These are phyloP conservation scores for Brenthis ino DNA, from an alignment of 2,888 invertebrate species.

Conservation along the genomic window DNA sequence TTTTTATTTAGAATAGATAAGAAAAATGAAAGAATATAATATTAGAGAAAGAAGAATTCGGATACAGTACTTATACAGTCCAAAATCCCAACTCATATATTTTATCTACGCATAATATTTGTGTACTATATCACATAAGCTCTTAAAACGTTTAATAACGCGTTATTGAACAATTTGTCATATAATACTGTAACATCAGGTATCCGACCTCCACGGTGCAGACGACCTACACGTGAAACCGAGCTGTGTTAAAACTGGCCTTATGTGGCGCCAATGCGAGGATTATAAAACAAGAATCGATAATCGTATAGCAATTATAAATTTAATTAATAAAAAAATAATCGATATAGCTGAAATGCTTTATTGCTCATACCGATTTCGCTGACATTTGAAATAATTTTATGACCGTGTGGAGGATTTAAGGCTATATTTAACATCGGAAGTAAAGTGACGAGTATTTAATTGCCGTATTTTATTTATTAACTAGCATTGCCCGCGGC, in stretches of 20 bases:
- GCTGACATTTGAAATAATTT: too few relatives aligned
- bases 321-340: constrained; percentile 18
- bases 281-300: constrained; percentile 19
- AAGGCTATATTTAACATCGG: too few relatives aligned
- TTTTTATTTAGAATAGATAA: too few relatives aligned
- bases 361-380: too few relatives aligned
- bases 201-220: constrained; percentile 44
- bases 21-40: too few relatives aligned
- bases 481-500: too few relatives aligned
- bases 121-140: too few relatives aligned
- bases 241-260: constrained; percentile 56
- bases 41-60: too few relatives aligned
- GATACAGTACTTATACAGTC: too few relatives aligned
- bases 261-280: constrained; percentile 29
- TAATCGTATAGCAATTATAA: constrained; percentile 16
- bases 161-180: constrained; percentile 34
- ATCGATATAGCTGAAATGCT: neutral
- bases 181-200: constrained; percentile 38
- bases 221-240: constrained; percentile 59
- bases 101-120: neutral
- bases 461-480: too few relatives aligned
- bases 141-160: neutral
- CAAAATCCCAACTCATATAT: neutral
- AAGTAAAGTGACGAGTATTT: too few relatives aligned
- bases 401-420: too few relatives aligned